Base-by-base conservation (phyloP, 2,888 invertebrate species). In the Machimus atricapillus region DNA sequence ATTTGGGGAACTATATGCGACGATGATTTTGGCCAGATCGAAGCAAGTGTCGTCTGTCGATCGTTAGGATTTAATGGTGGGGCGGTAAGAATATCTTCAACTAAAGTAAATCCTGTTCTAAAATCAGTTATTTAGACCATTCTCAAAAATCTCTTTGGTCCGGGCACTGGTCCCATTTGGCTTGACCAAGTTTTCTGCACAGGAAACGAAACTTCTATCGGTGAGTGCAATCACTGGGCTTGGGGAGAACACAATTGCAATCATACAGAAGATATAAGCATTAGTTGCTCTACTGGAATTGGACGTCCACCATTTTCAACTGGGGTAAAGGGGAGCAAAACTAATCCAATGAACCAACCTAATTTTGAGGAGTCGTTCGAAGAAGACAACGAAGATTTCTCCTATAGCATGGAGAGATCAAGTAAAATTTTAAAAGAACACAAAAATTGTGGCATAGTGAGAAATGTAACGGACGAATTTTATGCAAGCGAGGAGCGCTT, bases 1-100 rank as follows among this genome's bases (percentile, higher is more conserved):
- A 93, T 95, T 23, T 96, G 96, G 95, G 97, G 97, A 14, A 96
- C 96, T 0, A 93, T 97, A 16, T 97, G 97, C 91, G 96, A 96
- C 90, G 96, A 97, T 90, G 95, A 95, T 89, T 96, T 96, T 90
- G 94, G 94, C 79, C 92, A 94, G 23, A 93, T 93, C 76, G 94
- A 95, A 34, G 96, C 96, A 0, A 93, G 93, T 89, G 95, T 95
- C 0, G 93, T 94, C 27, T 96, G 95, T 89, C 93, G 93, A 87
- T 93, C 93, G 1, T 90, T 95, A 86, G 95, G 95, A 6, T 94
- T 92, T 88, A 93, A 92, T 77, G 95, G 95, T 5, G 89, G 90
- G 27, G 93, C 94, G 16, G 91, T 92, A 89, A 89, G 90, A 86
- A 7, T 23, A 27, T 23, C 27, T 3, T 9, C 46, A 79, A 46